Base-by-base conservation (phyloP, 2,113 vertebrate species). In the Panthera leo region DNA sequence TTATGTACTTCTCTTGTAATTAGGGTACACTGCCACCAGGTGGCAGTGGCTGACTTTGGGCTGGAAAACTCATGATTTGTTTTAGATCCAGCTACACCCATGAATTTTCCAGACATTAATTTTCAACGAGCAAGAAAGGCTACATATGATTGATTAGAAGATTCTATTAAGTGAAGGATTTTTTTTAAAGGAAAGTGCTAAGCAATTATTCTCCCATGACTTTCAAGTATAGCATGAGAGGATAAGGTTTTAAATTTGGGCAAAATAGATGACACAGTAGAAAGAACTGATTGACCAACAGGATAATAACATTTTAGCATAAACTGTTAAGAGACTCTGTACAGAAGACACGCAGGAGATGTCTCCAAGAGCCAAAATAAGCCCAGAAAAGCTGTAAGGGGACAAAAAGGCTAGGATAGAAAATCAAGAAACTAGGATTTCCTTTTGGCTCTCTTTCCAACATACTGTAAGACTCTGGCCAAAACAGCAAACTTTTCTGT, bases 51-150 rank as follows among this genome's bases (percentile, higher is more conserved):
- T 51, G n/a, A 45, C 91, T 75, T 36, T 55, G 68, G 34, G 71
- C 53, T 48, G n/a, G 55, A 36, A 86, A 67, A 34, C 61, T 48
- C 48, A 63, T 7, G 34, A 68, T 71, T 87, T 84, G 29, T 76
- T 93, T 89, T 68, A 8, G 45, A 88, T 75, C 5, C 53, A 83
- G 10, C 31, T 21, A 76, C 34, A 90, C 19, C 36, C 68, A 58
- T 51, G 75, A 93, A 95, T 92, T 97, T 95, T 96, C 93, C 79
- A 95, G 70, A 92, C 80, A 94, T 27, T 96, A 97, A 94, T 93
- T 92, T 94, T 95, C 89, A 94, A 91, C 95, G 73, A 89, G 29
- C 48, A 84, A 91, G 68, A 93, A 91, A 90, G 89, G 31, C 91
- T 80, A 73, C 65, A 21, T 36, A 79, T 94, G 89, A 97, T 91